Conservation (phyloP, 2,113 vertebrate species). For the Atlantisia rogersi region DNA sequence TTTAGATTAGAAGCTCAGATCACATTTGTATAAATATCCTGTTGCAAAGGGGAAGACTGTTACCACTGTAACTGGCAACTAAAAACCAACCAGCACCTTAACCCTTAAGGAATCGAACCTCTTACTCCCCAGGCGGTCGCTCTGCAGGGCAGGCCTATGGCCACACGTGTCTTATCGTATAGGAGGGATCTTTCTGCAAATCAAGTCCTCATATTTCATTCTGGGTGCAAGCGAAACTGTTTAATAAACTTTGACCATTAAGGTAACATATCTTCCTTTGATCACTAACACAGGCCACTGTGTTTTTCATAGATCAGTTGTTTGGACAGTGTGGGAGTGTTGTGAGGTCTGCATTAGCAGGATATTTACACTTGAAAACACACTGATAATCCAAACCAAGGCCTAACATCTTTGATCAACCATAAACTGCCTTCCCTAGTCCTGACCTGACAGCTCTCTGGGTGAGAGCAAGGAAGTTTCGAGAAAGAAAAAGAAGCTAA, state of each 20-base stretch:
- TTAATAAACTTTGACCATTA: constrained; percentile 60
- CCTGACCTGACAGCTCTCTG: constrained; percentile 54
- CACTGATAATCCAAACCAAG: constrained; percentile 34
- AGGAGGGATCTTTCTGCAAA: constrained; percentile 2
- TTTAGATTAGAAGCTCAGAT: constrained; percentile 56
- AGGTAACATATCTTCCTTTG: constrained; percentile 56
- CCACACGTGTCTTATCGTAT: not conserved
- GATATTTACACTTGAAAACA: constrained; percentile 72
- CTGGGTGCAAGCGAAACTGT: constrained; percentile 16
- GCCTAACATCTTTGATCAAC: constrained; percentile 59
- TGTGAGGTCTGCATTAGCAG: constrained; percentile 50
- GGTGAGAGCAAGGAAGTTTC: constrained; percentile 25
- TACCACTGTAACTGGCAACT: constrained; percentile 44
- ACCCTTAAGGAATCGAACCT: constrained; percentile 8
- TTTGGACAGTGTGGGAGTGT: constrained; percentile 65
- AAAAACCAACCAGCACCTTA: not conserved
- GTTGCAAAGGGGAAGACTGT: constrained; percentile 53
- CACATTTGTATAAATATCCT: constrained; percentile 67
- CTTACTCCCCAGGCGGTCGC: not conserved
- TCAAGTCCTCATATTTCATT: constrained; percentile 37
- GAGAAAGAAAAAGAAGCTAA: constrained; percentile 38
- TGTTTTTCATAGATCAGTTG: constrained; percentile 65
- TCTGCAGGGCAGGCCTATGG: not conserved
- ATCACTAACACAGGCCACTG: constrained; percentile 54
- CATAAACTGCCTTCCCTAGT: constrained; percentile 21